Base-by-base conservation (phyloP, 1,140 invertebrate genomes). In the Chymomyza costata region DNA sequence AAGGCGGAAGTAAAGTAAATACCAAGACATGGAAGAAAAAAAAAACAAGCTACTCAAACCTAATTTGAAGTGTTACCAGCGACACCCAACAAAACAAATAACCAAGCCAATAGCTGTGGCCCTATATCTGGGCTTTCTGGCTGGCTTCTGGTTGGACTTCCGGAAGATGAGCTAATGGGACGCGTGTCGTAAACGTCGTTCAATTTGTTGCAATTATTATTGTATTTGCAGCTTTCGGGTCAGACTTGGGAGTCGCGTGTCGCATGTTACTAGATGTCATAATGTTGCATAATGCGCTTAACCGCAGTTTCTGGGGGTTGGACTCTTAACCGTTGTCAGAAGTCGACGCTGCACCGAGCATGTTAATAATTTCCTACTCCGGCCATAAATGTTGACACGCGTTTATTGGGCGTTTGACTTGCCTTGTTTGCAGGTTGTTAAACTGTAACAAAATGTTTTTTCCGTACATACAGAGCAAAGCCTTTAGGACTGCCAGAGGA, bases 191-290 rank as follows among this genome's bases (percentile, higher is more conserved):
- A 14, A 56, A 38, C 70, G 71, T 35, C 70, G 71, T 78, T 70
- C 71, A 76, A 76, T 76, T 76, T 76, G 70, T 59, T 65, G 66
- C 70, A 76, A 76, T 76, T 76, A 73, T 73, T 76, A 73, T 73
- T 73, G 69, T 73, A 73, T 73, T 73, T 53, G 41, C 49, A 13
- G 52, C 40, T 14, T 38, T 46, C 35, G 32, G 32, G 2, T 13
- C 37, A 19, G 11, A 25, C 41, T 10, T 18, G 31, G 46, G 3
- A n/a, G 69, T 51, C 69, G 55, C 69, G 68, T 73, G 68, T 50
- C 68, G 41, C 50, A 49, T 15, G n/a, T n/a, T n/a, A n/a, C n/a
- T n/a, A n/a, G n/a, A n/a, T n/a, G 64, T 56, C 69, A 64, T 62
- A 74, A 68, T 73, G 64, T 73, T 71, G 68, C 62, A 60, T 73